These are phyloP conservation scores for Pagetopsis macropterus DNA, from an alignment of 2,797 vertebrate genomes.

Conservation along the genomic window DNA sequence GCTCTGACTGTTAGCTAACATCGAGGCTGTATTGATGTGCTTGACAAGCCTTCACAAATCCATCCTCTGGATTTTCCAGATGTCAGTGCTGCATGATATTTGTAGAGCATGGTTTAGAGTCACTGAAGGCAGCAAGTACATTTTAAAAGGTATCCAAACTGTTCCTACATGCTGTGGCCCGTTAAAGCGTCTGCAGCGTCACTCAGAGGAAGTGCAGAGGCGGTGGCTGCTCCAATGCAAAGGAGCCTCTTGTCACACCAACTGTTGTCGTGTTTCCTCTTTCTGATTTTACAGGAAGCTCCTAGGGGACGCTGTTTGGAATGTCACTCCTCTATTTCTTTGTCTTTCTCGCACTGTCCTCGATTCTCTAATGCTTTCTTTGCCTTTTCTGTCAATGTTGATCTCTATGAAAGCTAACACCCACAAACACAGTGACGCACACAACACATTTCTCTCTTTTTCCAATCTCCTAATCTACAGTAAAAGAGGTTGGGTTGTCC, in stretches of 20 bases:
- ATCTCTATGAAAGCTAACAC: constrained; percentile 11
- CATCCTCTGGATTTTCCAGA: constrained; percentile 72
- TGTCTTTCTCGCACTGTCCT: constrained; percentile 29
- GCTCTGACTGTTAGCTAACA: constrained; percentile 52
- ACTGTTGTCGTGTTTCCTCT: constrained; percentile 68
- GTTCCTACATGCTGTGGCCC: constrained; percentile 47
- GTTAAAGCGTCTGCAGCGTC: constrained; percentile 54
- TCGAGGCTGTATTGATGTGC: constrained; percentile 75
- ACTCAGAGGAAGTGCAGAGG: constrained; percentile 57
- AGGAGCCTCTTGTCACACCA: constrained; percentile 55
- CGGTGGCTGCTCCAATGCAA: constrained; percentile 51
- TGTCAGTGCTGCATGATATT: constrained; percentile 77
- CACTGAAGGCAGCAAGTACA: constrained; percentile 46
- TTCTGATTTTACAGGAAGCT: constrained; percentile 75
- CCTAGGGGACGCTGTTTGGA: constrained; percentile 46
- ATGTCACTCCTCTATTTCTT: constrained; percentile 11
- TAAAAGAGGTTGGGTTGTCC: constrained; percentile 52
- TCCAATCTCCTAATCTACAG: constrained; percentile 23
- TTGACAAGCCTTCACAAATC: constrained; percentile 72
- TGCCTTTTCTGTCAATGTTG: constrained; percentile 14
- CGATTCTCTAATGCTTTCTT: constrained; percentile 25
- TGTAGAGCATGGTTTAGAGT: constrained; percentile 78
- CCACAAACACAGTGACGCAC: neutral
- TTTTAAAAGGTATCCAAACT: constrained; percentile 43
- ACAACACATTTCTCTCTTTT: constrained; percentile 2